These are phyloP conservation scores for Drosophila yakuba DNA, from an alignment of 1,140 invertebrate species.

Conservation along the genomic window DNA sequence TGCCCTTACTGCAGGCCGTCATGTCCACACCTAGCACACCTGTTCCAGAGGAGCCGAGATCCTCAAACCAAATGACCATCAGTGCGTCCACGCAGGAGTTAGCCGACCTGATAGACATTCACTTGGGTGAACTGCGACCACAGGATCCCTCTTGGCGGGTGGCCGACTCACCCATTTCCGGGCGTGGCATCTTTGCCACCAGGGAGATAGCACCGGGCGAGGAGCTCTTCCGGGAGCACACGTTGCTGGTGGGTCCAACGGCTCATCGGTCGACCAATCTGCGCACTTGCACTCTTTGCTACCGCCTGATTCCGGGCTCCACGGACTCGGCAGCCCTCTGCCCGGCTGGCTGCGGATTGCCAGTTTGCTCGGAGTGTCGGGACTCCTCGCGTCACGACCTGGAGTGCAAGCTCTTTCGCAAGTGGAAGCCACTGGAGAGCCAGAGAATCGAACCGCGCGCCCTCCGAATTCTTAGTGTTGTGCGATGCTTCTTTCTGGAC, in stretches of 20 bases:
- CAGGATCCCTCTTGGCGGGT: slow-evolving; percentile 84
- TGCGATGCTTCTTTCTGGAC: slow-evolving; percentile 87
- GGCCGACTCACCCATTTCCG: slow-evolving; percentile 86
- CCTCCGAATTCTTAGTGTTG: slow-evolving; percentile 86
- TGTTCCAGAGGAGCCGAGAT: not conserved
- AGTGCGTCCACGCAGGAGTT: slow-evolving; percentile 65
- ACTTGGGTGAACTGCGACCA: slow-evolving; percentile 62
- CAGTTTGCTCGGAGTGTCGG: slow-evolving; percentile 86
- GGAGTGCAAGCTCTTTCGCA: slow-evolving; percentile 87
- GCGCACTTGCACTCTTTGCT: slow-evolving; percentile 72
- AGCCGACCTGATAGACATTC: slow-evolving; percentile 66
- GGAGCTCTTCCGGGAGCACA: slow-evolving; percentile 88
- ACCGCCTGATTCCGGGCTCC: slow-evolving; percentile 49
- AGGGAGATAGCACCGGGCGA: slow-evolving; percentile 88
- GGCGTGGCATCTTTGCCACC: slow-evolving; percentile 88
- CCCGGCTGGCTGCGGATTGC: slow-evolving; percentile 84
- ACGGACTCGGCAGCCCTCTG: slow-evolving; percentile 76
- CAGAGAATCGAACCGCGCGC: slow-evolving; percentile 85
- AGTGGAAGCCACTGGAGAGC: slow-evolving; percentile 85
- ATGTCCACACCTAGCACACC: slow-evolving; percentile 3
- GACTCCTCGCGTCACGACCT: slow-evolving; percentile 85
- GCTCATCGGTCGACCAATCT: slow-evolving; percentile 64
- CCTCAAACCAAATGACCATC: slow-evolving; percentile 57
- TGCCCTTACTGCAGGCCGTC: slow-evolving; percentile 25
- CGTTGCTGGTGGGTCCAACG: slow-evolving; percentile 88